These are phyloP conservation scores for Gallinago stenura DNA, from an alignment of 2,797 vertebrate genomes.

Conservation along the genomic window DNA sequence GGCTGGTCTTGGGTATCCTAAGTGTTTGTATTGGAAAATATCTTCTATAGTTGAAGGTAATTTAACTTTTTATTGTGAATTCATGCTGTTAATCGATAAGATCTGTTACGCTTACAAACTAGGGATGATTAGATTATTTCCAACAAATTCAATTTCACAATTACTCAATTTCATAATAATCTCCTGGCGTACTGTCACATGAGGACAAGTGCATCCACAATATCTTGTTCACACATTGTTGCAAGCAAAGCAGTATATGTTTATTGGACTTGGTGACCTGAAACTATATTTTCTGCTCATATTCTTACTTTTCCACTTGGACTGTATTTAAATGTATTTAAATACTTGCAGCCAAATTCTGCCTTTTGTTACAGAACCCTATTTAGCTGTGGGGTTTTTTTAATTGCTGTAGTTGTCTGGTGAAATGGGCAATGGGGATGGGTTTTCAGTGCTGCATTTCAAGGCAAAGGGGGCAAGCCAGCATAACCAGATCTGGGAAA, in stretches of 20 bases:
- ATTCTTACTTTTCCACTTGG: background rate
- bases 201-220: background rate
- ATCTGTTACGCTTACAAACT: background rate
- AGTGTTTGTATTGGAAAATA: background rate
- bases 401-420: background rate
- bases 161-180: background rate
- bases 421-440: background rate
- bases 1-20: background rate
- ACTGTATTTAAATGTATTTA: background rate
- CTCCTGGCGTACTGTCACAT: accelerated
- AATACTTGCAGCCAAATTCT: background rate
- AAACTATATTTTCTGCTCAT: background rate
- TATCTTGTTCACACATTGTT: background rate
- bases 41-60: background rate
- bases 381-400: background rate
- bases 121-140: background rate
- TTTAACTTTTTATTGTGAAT: background rate
- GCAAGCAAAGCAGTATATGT: background rate
- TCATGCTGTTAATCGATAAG: background rate
- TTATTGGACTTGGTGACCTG: background rate
- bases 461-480: background rate
- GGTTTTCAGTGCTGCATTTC: background rate
- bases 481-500: background rate
- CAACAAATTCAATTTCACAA: background rate
- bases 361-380: background rate